Percentiles rank a stretch among this genome's conserved stretches.
These are phyloP conservation scores for Ibycter americanus DNA, from an alignment of 2,797 vertebrate species.

Conservation along the genomic window DNA sequence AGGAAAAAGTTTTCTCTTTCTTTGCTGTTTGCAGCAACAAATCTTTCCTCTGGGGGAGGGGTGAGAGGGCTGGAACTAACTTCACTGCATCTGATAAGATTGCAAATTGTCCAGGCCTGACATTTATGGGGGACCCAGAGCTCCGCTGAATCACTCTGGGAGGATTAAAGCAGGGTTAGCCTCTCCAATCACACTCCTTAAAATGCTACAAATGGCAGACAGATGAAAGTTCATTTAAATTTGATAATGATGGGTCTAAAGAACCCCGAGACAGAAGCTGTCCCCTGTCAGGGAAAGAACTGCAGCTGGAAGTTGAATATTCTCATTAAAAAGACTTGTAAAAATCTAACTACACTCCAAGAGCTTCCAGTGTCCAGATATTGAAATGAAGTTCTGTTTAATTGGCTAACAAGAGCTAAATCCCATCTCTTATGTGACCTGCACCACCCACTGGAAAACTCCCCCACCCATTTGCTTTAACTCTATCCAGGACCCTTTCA, in stretches of 20 bases:
- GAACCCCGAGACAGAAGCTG: constrained; percentile 36
- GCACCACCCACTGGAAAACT: constrained; percentile 31
- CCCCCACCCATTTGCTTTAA: constrained; percentile 26
- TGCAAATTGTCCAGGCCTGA: constrained; percentile 57
- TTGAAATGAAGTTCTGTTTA: not conserved
- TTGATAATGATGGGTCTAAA: constrained; percentile 27
- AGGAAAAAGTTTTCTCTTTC: constrained; percentile 74
- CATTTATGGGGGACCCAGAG: constrained; percentile 60
- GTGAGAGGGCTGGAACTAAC: constrained; percentile 28
- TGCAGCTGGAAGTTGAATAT: not conserved
- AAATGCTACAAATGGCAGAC: constrained; percentile 51
- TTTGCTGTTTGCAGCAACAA: constrained; percentile 58
- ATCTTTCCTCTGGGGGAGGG: constrained; percentile 51
- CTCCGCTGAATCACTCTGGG: constrained; percentile 51
- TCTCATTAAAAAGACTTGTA: constrained; percentile 33
- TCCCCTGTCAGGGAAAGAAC: constrained; percentile 24
- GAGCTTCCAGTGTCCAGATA: not conserved
- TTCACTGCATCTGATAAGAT: constrained; percentile 50
- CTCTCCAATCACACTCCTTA: not conserved
- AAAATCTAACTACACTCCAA: not conserved
- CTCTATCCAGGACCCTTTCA: constrained; percentile 27
- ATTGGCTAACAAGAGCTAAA: not conserved
- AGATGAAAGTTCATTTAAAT: constrained; percentile 57
- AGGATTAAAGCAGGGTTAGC: constrained; percentile 63
- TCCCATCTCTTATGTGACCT: not conserved